Evolutionary conservation across 2,888 invertebrate species (phyloP).

Genomic region (Drosophila robusta): DNA sequence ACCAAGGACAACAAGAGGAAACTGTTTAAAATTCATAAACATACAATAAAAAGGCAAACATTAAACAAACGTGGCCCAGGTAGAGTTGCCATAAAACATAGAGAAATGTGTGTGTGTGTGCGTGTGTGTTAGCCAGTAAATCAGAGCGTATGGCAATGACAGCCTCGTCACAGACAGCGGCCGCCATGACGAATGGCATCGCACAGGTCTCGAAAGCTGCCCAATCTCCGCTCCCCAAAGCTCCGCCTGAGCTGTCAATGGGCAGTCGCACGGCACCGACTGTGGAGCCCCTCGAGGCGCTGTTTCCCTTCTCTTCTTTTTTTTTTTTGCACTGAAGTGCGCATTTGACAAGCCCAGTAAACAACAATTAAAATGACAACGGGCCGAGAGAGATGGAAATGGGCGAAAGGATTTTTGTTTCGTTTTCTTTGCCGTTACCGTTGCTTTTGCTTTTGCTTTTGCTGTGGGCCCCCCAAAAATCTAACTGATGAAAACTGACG

Average conservation of each 20-base stretch:
- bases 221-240: slow-evolving; percentile 1
- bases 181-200: slow-evolving; percentile 68
- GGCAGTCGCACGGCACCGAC: neutral
- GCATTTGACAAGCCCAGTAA: slow-evolving; percentile 81
- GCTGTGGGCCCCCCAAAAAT: slow-evolving; percentile 3
- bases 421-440: slow-evolving; percentile 38
- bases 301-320: neutral
- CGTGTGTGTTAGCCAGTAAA: slow-evolving; percentile 63
- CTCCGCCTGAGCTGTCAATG: neutral
- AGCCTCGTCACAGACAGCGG: slow-evolving; percentile 74
- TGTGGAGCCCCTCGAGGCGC: slow-evolving; percentile 26
- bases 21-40: slow-evolving; percentile 48
- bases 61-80: slow-evolving; percentile 19
- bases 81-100: slow-evolving; percentile 6
- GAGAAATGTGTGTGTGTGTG: slow-evolving; percentile 11
- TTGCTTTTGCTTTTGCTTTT: slow-evolving; percentile 1
- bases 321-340: slow-evolving; percentile 62
- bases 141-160: slow-evolving; percentile 77
- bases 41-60: slow-evolving; percentile 33
- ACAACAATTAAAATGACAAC: slow-evolving; percentile 83
- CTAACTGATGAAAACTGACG: slow-evolving; percentile 73
- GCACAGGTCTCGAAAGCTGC: slow-evolving; percentile 42
- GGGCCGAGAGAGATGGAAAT: slow-evolving; percentile 50
- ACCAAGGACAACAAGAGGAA: slow-evolving; percentile 1
- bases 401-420: slow-evolving; percentile 59